These are phyloP conservation scores for Vespertilio murinus DNA, from an alignment of 2,797 vertebrate species.

Conservation along the genomic window DNA sequence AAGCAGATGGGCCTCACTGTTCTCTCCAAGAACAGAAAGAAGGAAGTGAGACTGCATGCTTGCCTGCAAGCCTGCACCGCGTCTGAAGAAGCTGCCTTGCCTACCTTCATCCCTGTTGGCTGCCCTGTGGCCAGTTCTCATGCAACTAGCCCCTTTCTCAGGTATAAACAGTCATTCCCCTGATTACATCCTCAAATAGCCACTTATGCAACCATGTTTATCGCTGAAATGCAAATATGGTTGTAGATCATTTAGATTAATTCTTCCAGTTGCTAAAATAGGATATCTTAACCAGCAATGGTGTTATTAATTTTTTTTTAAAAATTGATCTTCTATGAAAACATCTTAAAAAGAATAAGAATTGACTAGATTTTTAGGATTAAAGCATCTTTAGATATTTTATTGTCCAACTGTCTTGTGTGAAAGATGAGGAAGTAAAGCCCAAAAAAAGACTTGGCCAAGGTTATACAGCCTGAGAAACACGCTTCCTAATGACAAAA, in stretches of 20 bases:
- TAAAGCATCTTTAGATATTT: neutral
- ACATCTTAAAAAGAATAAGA: neutral
- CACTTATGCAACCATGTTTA: neutral
- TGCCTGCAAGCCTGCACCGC: neutral
- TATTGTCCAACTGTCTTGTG: neutral
- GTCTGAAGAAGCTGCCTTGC: neutral
- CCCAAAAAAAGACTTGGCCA: neutral
- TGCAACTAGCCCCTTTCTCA: neutral
- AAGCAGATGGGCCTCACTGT: neutral
- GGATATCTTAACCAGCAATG: neutral
- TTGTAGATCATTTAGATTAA: neutral
- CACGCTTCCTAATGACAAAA: conserved; percentile 26
- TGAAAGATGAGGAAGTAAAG: conserved; percentile 16
- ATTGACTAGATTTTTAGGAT: neutral
- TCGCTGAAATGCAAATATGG: neutral
- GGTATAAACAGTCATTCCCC: neutral
- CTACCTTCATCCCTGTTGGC: neutral
- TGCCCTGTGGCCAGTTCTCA: neutral
- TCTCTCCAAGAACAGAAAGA: neutral
- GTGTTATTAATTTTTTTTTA: neutral
- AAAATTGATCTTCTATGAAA: neutral
- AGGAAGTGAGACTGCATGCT: neutral
- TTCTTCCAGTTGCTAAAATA: conserved; percentile 40
- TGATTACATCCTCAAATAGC: neutral
- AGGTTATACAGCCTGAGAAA: conserved; percentile 7